Evolutionary conservation across 2,797 vertebrate species (phyloP), one percentile per base, ranked within the genome.

Genomic region (Choloepus didactylus): DNA sequence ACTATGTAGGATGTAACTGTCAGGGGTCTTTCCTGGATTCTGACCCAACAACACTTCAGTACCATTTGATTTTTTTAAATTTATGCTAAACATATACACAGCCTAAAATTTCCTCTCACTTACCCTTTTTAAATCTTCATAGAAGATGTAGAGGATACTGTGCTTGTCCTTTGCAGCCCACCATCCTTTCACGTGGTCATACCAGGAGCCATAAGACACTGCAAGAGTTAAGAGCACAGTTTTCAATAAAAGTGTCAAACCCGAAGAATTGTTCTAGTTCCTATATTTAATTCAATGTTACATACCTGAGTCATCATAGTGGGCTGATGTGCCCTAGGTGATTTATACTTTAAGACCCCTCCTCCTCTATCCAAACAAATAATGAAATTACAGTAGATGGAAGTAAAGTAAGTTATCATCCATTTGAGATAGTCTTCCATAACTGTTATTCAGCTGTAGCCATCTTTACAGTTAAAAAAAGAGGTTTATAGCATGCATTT

Each of bases 81-180:
- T 18, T 18, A 56, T 56, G 5, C 18, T 56, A 35, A 54, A 70
- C 31, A 76, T 51, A 49, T 56, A 56, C 16, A 56, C 54, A 56
- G 16, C 54, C 16, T 56, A 56, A 56, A 56, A 21, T 56, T 56
- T 56, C 54, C 54, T 18, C 29, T 21, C n/a, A 93, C 31, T 97
- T 87, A 98, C 98, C 98, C 98, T 98, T 86, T 96, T 97, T 67
- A 99, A 46, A 85, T 99, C 98, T 89, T 99, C 99, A 70, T 98
- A 99, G 97, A 98, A 98, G 94, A 99, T 96, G 91, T 98, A 98
- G 70, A 98, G 98, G 54, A 98, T 87, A 23, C 95, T 96, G 83
- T 98, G 81, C 0, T 85, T 97, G 87, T 98, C 95, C 69, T 98
- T 98, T 95, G 98, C 98, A 94, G 98, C 97, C 98, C 98, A 99